Percentiles rank a stretch among this genome's conserved stretches.
Evolutionary conservation across 2,888 invertebrate genomes (phyloP).

Genomic region (Trissolcus japonicus): DNA sequence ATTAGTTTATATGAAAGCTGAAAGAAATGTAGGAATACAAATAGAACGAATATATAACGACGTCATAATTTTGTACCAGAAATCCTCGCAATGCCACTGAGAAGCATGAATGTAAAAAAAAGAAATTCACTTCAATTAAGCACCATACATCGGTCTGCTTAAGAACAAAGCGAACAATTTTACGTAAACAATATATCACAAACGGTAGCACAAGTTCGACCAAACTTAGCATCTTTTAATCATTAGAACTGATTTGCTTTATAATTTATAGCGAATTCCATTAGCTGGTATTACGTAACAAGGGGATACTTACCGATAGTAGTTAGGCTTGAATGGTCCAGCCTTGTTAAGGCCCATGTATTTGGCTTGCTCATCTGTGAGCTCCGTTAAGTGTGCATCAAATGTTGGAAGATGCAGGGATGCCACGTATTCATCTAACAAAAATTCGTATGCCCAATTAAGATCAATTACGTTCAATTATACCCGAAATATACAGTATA

Average conservation of each 20-base stretch:
- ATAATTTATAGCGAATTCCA: conserved; percentile 6
- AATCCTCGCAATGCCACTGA: conserved; percentile 58
- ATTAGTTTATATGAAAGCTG: too few relatives aligned
- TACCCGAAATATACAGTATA: too few relatives aligned
- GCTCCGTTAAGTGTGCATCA: conserved; percentile 97
- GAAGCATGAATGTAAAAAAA: conserved; percentile 55
- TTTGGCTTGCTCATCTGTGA: conserved; percentile 97
- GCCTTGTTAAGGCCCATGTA: conserved; percentile 98
- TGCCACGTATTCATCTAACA: conserved; percentile 96
- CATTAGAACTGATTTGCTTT: background rate
- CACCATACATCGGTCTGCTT: conserved; percentile 30
- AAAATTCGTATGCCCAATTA: background rate
- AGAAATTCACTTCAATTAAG: conserved; percentile 52
- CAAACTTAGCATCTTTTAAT: conserved; percentile 17
- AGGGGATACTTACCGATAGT: conserved; percentile 86
- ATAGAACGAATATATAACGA: conserved; percentile 49
- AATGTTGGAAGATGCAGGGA: conserved; percentile 97
- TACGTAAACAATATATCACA: conserved; percentile 23
- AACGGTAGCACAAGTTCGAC: conserved; percentile 23
- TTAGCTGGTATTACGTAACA: background rate
- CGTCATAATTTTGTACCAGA: conserved; percentile 56
- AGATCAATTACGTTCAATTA: too few relatives aligned
- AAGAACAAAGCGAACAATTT: conserved; percentile 38
- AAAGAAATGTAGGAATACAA: conserved; percentile 9
- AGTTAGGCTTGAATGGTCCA: conserved; percentile 98